Evolutionary conservation across 2,888 invertebrate genomes (phyloP).

Genomic region (Periphyllus acericola): DNA sequence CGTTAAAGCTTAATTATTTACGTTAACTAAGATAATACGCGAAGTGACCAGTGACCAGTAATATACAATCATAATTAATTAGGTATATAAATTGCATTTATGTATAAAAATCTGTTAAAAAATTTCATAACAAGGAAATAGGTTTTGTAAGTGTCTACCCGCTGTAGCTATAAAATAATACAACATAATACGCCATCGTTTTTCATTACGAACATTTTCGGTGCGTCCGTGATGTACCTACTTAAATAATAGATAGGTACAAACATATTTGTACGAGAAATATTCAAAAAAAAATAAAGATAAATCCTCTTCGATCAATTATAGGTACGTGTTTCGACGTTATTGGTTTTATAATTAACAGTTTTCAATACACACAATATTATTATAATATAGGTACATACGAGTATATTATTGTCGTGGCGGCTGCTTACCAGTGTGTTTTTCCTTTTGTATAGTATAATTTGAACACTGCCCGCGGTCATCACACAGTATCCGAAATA

Average conservation of each 20-base stretch:
- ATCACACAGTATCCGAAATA: slow-evolving; percentile 27
- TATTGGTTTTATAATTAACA: not conserved
- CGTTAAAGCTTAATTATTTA: too few species aligned
- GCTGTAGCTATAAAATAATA: not conserved
- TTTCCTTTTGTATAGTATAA: slow-evolving; percentile 17
- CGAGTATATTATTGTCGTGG: not conserved
- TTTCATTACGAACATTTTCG: not conserved
- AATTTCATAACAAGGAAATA: not conserved
- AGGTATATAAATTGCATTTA: too few species aligned
- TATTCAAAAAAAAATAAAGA: too few species aligned
- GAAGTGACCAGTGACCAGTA: too few species aligned
- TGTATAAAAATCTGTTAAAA: not conserved
- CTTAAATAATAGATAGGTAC: not conserved
- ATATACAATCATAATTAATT: too few species aligned
- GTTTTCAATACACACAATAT: not conserved
- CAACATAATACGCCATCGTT: not conserved
- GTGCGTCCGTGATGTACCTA: too few species aligned
- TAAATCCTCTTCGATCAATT: too few species aligned
- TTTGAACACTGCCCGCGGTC: slow-evolving; percentile 26
- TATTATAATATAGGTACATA: too few species aligned
- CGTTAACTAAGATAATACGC: too few species aligned
- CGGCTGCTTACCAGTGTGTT: slow-evolving; percentile 20
- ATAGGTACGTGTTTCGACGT: too few species aligned
- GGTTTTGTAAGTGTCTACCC: not conserved
- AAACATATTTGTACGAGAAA: too few species aligned